These are phyloP conservation scores for Drosophila testacea DNA, from an alignment of 2,888 invertebrate species.

Conservation along the genomic window DNA sequence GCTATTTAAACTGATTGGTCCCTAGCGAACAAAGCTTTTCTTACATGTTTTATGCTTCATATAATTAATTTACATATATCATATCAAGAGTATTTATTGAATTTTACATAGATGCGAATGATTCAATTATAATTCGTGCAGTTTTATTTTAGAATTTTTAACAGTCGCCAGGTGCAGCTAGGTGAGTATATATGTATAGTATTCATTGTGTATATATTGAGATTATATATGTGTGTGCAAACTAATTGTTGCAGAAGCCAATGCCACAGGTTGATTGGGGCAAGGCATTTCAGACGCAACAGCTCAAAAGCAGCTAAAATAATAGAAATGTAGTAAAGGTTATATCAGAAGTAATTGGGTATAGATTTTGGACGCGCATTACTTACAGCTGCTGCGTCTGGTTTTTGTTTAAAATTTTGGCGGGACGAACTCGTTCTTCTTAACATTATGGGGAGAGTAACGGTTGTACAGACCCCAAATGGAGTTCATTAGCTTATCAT, in stretches of 20 bases:
- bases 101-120: constrained; percentile 71
- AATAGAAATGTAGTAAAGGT: background rate
- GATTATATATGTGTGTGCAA: constrained; percentile 37
- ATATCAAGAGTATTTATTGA: constrained; percentile 74
- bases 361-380: background rate
- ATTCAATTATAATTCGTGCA: constrained; percentile 37
- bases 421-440: constrained; percentile 87
- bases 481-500: constrained; percentile 94
- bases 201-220: constrained; percentile 24
- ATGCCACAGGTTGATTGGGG: constrained; percentile 24
- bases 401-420: constrained; percentile 57
- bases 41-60: constrained; percentile 44
- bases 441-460: constrained; percentile 94
- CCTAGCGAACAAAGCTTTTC: constrained; percentile 24
- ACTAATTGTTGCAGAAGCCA: constrained; percentile 30
- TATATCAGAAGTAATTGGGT: background rate
- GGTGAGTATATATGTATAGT: constrained; percentile 19
- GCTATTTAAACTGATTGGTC: constrained; percentile 89
- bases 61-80: constrained; percentile 42
- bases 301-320: constrained; percentile 33
- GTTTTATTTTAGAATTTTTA: constrained; percentile 21
- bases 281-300: constrained; percentile 37
- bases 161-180: constrained; percentile 3
- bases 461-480: constrained; percentile 96
- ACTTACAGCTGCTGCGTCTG: constrained; percentile 47